Evolutionary conservation across 1,140 invertebrate genomes (phyloP).

Genomic region (Drosophila nigrodunni): DNA sequence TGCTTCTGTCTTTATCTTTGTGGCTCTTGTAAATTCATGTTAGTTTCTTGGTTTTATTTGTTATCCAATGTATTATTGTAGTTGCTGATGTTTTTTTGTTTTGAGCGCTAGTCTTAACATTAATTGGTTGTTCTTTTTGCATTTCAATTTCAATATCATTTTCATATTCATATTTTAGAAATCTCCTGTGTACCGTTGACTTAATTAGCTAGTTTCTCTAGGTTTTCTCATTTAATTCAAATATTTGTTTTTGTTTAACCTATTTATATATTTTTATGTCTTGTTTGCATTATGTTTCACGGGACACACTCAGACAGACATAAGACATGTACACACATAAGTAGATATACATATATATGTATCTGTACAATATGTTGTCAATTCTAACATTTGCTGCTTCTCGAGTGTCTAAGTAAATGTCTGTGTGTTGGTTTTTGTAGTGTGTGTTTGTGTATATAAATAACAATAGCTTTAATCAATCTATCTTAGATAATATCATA

Average conservation of each 20-base stretch:
- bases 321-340: not conserved
- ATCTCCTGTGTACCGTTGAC: slow-evolving; percentile 47
- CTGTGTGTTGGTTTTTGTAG: not conserved
- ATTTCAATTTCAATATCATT: not conserved
- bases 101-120: slow-evolving; percentile 42
- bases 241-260: slow-evolving; percentile 22
- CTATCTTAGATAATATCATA: slow-evolving; percentile 56
- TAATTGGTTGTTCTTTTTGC: slow-evolving; percentile 18
- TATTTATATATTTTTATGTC: slow-evolving; percentile 14
- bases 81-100: not conserved
- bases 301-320: not conserved
- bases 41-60: slow-evolving; percentile 4
- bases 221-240: slow-evolving; percentile 37
- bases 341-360: too few species aligned
- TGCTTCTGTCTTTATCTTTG: slow-evolving; percentile 4
- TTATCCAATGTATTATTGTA: slow-evolving; percentile 27
- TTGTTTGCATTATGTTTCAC: not conserved
- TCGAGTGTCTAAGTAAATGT: not conserved
- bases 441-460: slow-evolving; percentile 28
- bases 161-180: slow-evolving; percentile 10
- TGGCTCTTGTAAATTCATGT: slow-evolving; percentile 34
- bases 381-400: not conserved
- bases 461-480: slow-evolving; percentile 46
- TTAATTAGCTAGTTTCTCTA: slow-evolving; percentile 29
- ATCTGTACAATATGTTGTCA: not conserved